phyloP scores from a whole-genome alignment of 2,797 vertebrate genomes.

The Sphenodon punctatus region DNA sequence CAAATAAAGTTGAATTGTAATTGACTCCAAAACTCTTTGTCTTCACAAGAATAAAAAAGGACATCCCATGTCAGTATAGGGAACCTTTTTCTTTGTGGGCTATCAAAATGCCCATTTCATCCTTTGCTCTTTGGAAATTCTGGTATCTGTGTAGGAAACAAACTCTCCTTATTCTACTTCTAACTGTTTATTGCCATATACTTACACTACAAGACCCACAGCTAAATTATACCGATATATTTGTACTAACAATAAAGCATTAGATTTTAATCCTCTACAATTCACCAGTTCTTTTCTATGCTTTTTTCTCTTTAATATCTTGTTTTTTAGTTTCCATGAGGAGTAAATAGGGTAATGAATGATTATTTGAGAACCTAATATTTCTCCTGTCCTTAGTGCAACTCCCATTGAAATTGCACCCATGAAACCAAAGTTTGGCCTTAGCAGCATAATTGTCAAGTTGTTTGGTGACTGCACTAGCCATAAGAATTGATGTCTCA shows the following conservation, averaged over 20 bases:
- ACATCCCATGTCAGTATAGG: not conserved
- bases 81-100: conserved; percentile 23
- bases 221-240: not conserved
- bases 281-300: not conserved
- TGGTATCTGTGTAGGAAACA: not conserved
- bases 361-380: not conserved
- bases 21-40: conserved; percentile 28
- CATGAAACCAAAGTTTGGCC: not conserved
- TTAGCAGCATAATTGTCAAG: too few relatives aligned
- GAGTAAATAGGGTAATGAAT: not conserved
- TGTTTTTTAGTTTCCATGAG: not conserved
- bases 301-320: not conserved
- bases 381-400: not conserved
- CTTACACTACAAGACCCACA: not conserved
- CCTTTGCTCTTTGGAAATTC: not conserved
- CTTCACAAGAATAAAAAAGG: conserved; percentile 24
- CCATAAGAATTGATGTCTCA: too few relatives aligned
- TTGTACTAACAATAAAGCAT: not conserved
- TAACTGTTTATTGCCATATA: not conserved
- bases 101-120: not conserved
- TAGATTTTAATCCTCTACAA: not conserved
- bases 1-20: conserved; percentile 46
- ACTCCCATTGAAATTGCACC: not conserved
- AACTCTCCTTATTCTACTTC: not conserved
- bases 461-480: too few relatives aligned